Evolutionary conservation across 1,140 invertebrate genomes (phyloP).

Genomic region (Brachionus manjavacas): DNA sequence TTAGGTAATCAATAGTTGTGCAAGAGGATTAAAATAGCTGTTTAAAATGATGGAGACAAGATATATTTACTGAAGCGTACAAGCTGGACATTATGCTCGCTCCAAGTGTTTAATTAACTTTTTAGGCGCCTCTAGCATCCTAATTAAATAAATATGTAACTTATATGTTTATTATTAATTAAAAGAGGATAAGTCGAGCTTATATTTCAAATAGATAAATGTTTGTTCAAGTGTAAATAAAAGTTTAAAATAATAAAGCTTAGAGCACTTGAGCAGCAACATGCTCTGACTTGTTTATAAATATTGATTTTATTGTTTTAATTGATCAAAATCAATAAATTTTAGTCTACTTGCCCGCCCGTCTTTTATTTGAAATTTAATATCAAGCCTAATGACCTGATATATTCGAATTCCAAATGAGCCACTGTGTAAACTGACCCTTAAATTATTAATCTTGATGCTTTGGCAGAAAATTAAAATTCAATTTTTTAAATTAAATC

Average conservation of each 20-base stretch:
- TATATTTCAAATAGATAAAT: constrained; percentile 7
- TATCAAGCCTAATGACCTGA: not conserved
- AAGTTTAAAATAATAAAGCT: not conserved
- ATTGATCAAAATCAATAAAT: constrained; percentile 6
- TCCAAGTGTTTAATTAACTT: not conserved
- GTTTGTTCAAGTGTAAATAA: not conserved
- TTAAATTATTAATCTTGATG: not conserved
- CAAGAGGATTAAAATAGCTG: not conserved
- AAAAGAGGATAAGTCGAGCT: not conserved
- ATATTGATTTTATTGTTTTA: constrained; percentile 1
- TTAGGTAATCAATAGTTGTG: not conserved
- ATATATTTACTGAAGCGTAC: not conserved
- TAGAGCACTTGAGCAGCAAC: not conserved
- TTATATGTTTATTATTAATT: constrained; percentile 8
- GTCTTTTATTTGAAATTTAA: constrained; percentile 6
- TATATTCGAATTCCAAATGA: not conserved
- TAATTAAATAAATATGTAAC: constrained; percentile 7
- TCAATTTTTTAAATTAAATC: not conserved
- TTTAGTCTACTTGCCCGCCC: not conserved
- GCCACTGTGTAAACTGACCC: not conserved
- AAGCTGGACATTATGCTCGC: not conserved
- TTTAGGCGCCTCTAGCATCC: not conserved
- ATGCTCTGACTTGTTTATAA: not conserved
- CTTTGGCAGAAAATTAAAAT: not conserved
- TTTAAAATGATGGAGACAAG: not conserved